Percentiles rank a stretch among this genome's conserved stretches.
Conservation (phyloP, 2,888 invertebrate species). For the Xanthorhoe designata region DNA sequence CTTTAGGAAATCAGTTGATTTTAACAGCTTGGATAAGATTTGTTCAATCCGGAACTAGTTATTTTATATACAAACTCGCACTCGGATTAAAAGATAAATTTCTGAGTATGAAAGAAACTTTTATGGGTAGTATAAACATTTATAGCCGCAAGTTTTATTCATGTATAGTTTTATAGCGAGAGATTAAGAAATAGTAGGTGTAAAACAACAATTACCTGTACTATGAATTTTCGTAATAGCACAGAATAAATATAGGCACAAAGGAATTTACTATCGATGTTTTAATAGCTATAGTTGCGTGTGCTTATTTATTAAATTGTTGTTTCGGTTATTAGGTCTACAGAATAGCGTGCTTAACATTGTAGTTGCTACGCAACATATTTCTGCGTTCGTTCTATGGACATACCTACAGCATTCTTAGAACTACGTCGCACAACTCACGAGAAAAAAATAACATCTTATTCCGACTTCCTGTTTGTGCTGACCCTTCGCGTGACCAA, state of each 20-base stretch:
- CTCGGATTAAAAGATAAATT: too few relatives aligned
- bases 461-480: constrained; percentile 23
- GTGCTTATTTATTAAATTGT: constrained; percentile 10
- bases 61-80: too few relatives aligned
- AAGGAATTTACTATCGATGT: constrained; percentile 6
- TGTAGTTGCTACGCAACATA: constrained; percentile 9
- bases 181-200: too few relatives aligned
- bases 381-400: not conserved
- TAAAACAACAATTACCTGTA: too few relatives aligned
- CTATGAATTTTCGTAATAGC: not conserved
- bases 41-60: not conserved
- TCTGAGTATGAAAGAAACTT: too few relatives aligned
- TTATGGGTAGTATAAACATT: too few relatives aligned
- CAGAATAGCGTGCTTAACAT: constrained; percentile 16
- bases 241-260: not conserved
- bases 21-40: not conserved
- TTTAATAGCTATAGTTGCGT: constrained; percentile 22
- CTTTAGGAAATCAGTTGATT: not conserved
- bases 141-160: too few relatives aligned
- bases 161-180: too few relatives aligned
- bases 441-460: constrained; percentile 8
- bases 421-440: constrained; percentile 16
- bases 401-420: constrained; percentile 9
- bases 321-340: constrained; percentile 19
- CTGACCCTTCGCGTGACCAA: constrained; percentile 1